Base-by-base conservation (phyloP, 2,888 invertebrate genomes). In the Cryptus armator region DNA sequence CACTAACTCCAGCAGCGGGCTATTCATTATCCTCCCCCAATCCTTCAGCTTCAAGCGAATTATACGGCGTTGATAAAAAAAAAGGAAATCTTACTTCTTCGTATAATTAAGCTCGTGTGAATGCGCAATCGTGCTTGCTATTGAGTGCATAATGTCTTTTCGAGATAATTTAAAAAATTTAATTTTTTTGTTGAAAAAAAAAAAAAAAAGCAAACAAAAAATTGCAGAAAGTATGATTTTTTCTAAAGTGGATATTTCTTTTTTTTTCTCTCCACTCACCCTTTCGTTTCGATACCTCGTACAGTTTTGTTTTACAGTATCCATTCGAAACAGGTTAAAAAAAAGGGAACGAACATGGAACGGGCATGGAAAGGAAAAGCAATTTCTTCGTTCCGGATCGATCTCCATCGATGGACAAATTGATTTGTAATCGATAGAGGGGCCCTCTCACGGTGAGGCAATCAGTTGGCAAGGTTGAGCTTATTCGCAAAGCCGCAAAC, bases 391-490 rank as follows among this genome's bases (percentile, higher is more conserved):
- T 76, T 78, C 32, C 29, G 19, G 59, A 59, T 70, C 68, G 68
- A 78, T 70, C 32, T 59, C 68, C 59, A n/a, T 24, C 46, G 78
- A 59, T 62, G 68, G 68, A 78, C 68, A 59, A 78, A 78, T 78
- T 70, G 78, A 78, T 78, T 78, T 78, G 78, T 78, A 68, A 78
- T 78, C 78, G 78, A 78, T 68, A 46, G 68, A 70, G 59, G 68
- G 37, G 37, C 6, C 37, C 37, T 37, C 37, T 37, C 46, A 46
- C 32, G 78, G 78, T 48, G 46, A 78, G 59, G 68, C 68, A 78
- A 70, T 78, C 78, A 70, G 68, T 59, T 70, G 68, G 44, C 9
- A 43, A 56, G 29, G 75, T 9, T 16, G 75, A 72, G 75, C 46
- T 67, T 68, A 67, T 74, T 77, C 67, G 43, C 51, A 67, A 77